Conservation (phyloP, 2,113 vertebrate species). For the Microtus montanus region DNA sequence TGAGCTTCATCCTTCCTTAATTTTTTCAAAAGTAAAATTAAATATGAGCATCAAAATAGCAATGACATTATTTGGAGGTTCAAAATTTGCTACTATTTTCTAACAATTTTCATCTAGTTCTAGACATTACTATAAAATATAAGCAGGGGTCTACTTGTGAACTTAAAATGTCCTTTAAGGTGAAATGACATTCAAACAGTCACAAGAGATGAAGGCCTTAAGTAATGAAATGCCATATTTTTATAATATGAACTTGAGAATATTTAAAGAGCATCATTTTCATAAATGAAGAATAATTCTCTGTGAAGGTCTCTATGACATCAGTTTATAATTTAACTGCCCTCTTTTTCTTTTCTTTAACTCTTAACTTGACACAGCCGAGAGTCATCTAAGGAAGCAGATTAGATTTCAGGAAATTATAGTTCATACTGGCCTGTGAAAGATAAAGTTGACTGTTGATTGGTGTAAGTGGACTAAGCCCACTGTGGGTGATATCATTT, state of each 20-base stretch:
- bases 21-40: constrained; percentile 6
- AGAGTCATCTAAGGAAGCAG: background rate
- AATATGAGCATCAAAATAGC: constrained; percentile 24
- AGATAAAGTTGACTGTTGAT: background rate
- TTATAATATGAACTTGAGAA: background rate
- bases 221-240: background rate
- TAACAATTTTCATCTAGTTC: background rate
- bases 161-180: background rate
- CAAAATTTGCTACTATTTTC: background rate
- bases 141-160: background rate
- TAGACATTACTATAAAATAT: background rate
- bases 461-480: background rate
- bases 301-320: background rate
- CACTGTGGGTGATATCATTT: background rate
- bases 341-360: background rate
- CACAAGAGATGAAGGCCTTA: background rate
- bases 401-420: background rate
- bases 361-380: background rate
- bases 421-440: background rate
- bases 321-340: background rate
- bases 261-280: background rate
- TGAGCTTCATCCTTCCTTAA: background rate
- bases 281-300: background rate
- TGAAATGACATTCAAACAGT: constrained; percentile 40
- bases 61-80: background rate